phyloP scores from a whole-genome alignment of 2,113 vertebrate species.

The Reinhardtius hippoglossoides region DNA sequence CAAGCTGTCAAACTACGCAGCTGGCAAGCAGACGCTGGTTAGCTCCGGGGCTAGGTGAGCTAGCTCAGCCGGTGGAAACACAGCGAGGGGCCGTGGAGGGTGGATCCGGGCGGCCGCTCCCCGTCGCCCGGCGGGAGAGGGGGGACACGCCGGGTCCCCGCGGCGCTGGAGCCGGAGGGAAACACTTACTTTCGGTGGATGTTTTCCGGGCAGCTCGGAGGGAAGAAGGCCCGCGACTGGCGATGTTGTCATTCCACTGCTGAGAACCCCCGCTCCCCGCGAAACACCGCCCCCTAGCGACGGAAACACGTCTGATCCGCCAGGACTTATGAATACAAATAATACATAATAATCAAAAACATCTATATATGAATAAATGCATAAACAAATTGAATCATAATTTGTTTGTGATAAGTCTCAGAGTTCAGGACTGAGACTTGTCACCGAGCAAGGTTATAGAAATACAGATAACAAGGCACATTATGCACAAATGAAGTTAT shows the following conservation, averaged over 20 bases:
- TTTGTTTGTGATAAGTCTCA: no score
- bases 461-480: no score
- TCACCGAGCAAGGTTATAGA: no score
- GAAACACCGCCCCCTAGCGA: constrained; percentile 31
- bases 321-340: background rate
- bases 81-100: background rate
- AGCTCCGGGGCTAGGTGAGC: constrained; percentile 62
- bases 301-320: background rate
- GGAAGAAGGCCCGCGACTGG: constrained; percentile 37
- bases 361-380: no score
- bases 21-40: constrained; percentile 43
- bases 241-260: constrained; percentile 57
- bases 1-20: constrained; percentile 59
- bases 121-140: no score
- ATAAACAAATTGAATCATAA: no score
- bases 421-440: no score
- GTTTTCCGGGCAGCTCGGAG: constrained; percentile 28
- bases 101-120: no score
- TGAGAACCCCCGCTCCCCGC: constrained; percentile 11
- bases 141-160: no score
- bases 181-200: constrained; percentile 65
- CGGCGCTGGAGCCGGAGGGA: no score
- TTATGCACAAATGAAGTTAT: no score
- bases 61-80: constrained; percentile 36
- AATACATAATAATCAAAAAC: no score